These are phyloP conservation scores for Marcusenius ussheri DNA, from an alignment of 2,113 vertebrate species.

Conservation along the genomic window DNA sequence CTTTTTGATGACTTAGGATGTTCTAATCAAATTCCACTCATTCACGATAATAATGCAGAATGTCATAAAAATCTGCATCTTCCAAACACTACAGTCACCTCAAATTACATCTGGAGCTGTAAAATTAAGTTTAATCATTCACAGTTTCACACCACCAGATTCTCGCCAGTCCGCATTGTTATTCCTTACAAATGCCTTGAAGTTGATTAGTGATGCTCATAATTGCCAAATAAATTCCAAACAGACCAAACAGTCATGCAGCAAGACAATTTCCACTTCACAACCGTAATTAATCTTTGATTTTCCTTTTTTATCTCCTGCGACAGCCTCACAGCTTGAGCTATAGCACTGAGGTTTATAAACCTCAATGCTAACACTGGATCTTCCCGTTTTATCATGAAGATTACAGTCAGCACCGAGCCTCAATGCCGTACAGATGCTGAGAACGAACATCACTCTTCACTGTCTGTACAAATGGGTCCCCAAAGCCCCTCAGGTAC, in stretches of 20 bases:
- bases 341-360: not conserved
- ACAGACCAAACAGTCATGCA: not conserved
- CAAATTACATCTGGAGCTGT: not conserved
- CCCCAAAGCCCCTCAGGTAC: not conserved
- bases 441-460: not conserved
- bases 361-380: not conserved
- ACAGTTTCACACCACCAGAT: not conserved
- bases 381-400: not conserved
- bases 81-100: not conserved
- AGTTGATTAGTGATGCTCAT: conserved; percentile 15
- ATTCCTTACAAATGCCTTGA: conserved; percentile 2
- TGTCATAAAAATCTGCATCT: not conserved
- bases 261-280: not conserved
- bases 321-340: not conserved
- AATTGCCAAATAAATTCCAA: not conserved
- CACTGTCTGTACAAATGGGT: conserved; percentile 16
- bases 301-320: not conserved
- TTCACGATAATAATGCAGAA: not conserved
- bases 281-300: conserved; percentile 6
- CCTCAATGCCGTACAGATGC: not conserved
- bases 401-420: not conserved
- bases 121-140: not conserved
- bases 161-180: not conserved
- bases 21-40: not conserved
- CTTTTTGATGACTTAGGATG: not conserved